These are phyloP conservation scores for Theristicus caerulescens DNA, from an alignment of 2,113 vertebrate species.

Conservation along the genomic window DNA sequence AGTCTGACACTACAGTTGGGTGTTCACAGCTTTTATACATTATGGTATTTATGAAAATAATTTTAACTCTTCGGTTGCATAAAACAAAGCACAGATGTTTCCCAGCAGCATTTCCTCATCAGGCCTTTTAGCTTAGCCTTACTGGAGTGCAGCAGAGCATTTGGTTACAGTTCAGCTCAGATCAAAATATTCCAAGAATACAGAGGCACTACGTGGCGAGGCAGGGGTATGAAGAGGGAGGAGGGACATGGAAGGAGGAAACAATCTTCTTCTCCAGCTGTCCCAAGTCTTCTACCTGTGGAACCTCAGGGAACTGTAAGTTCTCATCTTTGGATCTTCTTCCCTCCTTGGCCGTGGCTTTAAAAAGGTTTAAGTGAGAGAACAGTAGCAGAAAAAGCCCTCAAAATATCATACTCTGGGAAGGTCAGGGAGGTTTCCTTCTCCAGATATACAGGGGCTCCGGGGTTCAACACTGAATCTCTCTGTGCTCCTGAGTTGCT, in stretches of 20 bases:
- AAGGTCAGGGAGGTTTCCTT: background rate
- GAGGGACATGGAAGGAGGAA: background rate
- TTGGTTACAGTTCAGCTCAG: background rate
- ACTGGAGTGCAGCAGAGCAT: background rate
- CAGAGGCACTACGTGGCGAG: background rate
- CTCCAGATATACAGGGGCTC: background rate
- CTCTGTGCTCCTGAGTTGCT: background rate
- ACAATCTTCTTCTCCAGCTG: background rate
- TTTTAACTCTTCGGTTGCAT: constrained; percentile 8
- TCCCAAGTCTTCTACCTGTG: background rate
- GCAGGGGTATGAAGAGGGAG: background rate
- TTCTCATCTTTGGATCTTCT: background rate
- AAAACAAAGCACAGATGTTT: constrained; percentile 14
- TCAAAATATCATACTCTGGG: background rate
- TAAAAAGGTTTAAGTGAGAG: background rate
- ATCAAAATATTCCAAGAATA: background rate
- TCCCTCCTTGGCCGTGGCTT: background rate
- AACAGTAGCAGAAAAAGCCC: background rate
- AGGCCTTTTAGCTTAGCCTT: background rate
- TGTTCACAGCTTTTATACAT: constrained; percentile 51
- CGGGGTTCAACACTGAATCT: background rate
- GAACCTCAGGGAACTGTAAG: background rate
- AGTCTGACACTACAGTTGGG: constrained; percentile 28
- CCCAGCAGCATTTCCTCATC: constrained; percentile 7
- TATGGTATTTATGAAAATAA: constrained; percentile 44